Percentiles rank a stretch among this genome's conserved stretches.
Evolutionary conservation across 2,888 invertebrate genomes (phyloP).

Genomic region (Nomada flava): DNA sequence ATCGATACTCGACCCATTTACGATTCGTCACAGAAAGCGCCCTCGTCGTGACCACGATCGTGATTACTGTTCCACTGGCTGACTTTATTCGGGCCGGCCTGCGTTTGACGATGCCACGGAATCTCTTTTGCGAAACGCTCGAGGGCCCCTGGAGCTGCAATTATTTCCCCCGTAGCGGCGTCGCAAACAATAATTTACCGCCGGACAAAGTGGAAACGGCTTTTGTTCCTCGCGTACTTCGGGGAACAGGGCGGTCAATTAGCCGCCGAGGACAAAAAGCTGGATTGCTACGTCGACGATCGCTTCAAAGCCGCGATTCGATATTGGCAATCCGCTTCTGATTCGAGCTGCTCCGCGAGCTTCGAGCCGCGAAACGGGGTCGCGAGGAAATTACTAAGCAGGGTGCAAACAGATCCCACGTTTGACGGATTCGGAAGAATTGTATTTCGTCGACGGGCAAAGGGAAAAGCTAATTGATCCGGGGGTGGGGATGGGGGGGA

Average conservation of each 20-base stretch:
- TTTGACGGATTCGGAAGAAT: background rate
- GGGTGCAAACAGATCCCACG: background rate
- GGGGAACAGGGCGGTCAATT: conserved; percentile 26
- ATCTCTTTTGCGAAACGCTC: background rate
- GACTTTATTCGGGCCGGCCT: background rate
- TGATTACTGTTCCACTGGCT: conserved; percentile 1
- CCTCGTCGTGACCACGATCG: background rate
- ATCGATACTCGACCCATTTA: conserved; percentile 53
- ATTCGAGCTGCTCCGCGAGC: background rate
- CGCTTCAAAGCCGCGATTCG: background rate
- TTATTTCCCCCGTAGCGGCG: background rate
- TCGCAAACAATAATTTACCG: conserved; percentile 13
- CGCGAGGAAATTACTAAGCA: background rate
- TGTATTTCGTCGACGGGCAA: too few species aligned
- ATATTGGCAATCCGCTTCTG: conserved; percentile 2
- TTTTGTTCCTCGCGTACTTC: background rate
- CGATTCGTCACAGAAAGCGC: conserved; percentile 43
- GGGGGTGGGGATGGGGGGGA: background rate
- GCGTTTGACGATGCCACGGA: background rate
- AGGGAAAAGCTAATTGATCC: background rate
- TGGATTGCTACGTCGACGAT: background rate
- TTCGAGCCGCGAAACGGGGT: background rate
- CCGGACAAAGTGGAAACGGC: conserved; percentile 2
- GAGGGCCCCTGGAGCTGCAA: conserved; percentile 3
- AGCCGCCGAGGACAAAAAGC: background rate